These are phyloP conservation scores for Anthonomus grandis DNA, from an alignment of 1,140 invertebrate species.

Conservation along the genomic window DNA sequence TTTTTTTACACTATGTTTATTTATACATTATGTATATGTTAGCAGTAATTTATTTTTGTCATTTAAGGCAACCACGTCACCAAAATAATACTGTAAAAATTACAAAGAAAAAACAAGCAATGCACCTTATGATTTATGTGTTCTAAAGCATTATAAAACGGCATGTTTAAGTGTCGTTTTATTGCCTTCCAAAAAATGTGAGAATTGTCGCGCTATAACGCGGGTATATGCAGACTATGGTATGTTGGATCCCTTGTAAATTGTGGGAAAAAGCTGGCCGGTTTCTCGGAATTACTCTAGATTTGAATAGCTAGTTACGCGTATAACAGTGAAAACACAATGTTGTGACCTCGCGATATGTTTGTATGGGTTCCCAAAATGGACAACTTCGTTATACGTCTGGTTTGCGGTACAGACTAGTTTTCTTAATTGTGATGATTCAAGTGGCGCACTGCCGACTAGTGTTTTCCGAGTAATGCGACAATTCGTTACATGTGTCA, in stretches of 20 bases:
- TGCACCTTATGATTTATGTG: too few relatives aligned
- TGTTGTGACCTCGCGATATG: constrained; percentile 34
- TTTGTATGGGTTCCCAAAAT: constrained; percentile 31
- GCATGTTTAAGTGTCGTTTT: constrained; percentile 10
- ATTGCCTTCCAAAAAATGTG: constrained; percentile 12
- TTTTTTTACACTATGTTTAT: too few relatives aligned
- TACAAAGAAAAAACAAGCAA: too few relatives aligned
- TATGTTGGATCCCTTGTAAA: constrained; percentile 19
- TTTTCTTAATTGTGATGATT: constrained; percentile 32
- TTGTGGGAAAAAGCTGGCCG: constrained; percentile 24
- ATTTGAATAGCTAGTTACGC: constrained; percentile 24
- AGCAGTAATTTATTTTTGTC: too few relatives aligned
- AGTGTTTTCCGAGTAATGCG: constrained; percentile 19
- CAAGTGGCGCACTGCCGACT: constrained; percentile 21
- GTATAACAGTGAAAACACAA: constrained; percentile 24
- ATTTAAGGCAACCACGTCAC: too few relatives aligned
- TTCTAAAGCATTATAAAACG: too few relatives aligned
- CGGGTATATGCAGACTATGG: too few relatives aligned
- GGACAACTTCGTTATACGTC: constrained; percentile 41
- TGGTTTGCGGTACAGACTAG: constrained; percentile 37
- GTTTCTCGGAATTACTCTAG: constrained; percentile 33
- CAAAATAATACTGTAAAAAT: too few relatives aligned
- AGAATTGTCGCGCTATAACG: too few relatives aligned
- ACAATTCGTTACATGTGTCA: constrained; percentile 30
- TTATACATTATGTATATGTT: too few relatives aligned